Percentiles rank a stretch among this genome's conserved stretches.
Evolutionary conservation across 2,888 invertebrate species (phyloP).

Genomic region (Rosalia funebris): DNA sequence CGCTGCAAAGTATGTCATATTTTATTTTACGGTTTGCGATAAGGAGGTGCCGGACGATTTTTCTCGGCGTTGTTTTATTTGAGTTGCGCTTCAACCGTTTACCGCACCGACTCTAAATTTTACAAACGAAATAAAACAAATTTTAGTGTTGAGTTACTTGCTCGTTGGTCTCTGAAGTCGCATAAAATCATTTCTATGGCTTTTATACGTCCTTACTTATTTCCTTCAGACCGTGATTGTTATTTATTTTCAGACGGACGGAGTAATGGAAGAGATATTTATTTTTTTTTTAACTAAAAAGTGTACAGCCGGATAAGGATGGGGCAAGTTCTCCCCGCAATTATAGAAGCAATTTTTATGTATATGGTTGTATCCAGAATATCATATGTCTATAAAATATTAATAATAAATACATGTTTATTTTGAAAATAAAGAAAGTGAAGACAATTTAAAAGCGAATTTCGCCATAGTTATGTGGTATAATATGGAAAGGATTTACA

Average conservation of each 20-base stretch:
- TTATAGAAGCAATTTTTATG: too few species aligned
- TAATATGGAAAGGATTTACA: too few species aligned
- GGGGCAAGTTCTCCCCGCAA: too few species aligned
- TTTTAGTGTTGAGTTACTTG: slow-evolving; percentile 12
- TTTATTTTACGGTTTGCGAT: slow-evolving; percentile 14
- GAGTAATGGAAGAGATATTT: background rate
- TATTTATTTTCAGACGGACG: background rate
- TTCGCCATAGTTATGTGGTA: too few species aligned
- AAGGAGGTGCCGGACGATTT: slow-evolving; percentile 17
- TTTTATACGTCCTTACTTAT: background rate
- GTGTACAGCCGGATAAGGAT: background rate
- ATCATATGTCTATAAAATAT: too few species aligned
- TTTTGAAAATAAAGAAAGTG: too few species aligned
- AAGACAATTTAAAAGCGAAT: too few species aligned
- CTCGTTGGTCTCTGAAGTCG: slow-evolving; percentile 5
- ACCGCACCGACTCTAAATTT: slow-evolving; percentile 18
- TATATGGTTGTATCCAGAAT: too few species aligned
- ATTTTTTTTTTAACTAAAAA: background rate
- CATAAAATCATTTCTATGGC: slow-evolving; percentile 11
- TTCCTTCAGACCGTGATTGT: background rate
- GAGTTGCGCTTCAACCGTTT: slow-evolving; percentile 3
- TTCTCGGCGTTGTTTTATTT: slow-evolving; percentile 9
- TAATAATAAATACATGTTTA: too few species aligned
- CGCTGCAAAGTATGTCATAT: too few species aligned
- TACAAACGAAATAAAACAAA: slow-evolving; percentile 17